Base-by-base conservation (phyloP, 2,797 vertebrate genomes). In the Sebastes taczanowskii region DNA sequence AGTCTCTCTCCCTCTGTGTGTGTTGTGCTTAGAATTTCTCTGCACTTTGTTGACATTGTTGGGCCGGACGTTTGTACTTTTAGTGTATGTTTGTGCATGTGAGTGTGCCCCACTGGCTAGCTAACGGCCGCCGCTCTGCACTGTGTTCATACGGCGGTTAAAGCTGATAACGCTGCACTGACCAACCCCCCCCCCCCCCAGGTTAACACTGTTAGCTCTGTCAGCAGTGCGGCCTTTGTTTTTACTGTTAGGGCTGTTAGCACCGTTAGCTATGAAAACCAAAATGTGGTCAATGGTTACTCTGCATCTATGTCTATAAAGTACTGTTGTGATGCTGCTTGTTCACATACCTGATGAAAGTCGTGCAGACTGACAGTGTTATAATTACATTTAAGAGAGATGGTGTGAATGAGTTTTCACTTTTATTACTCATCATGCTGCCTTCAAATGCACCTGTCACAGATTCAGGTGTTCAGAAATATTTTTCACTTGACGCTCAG, bases 81-180 rank as follows among this genome's bases (percentile, higher is more conserved):
- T 46, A 46, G 42, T 46, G 0, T 6, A 18, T 46, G 14, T 46
- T 1, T 6, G 6, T 46, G 42, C 42, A 46, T 46, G 42, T 46
- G 3, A 7, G 42, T 0, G 16, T 46, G 1, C 42, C 6, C 16
- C 16, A 46, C 6, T 7, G 42, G 42, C 16, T 46, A 18, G 42
- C 16, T 46, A 0, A 46, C 42, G 6, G 42, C 42, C 6, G 16
- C 42, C 3, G 16, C 14, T 46, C 42, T 46, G 42, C 42, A 18
- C 42, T 46, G 6, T 2, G 2, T 3, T 7, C 16, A 18, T 7
- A 46, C 16, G 16, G 42, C 16, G 16, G 0, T 46, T 46, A 16
- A 1, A 46, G 42, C 42, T 46, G 42, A 46, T 16, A 0, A 18
- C 2, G 6, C 6, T 0, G 6, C 0, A 0, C 6, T 20, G 7